Base-by-base conservation (phyloP, 2,888 invertebrate genomes). In the Argyresthia goedartella region DNA sequence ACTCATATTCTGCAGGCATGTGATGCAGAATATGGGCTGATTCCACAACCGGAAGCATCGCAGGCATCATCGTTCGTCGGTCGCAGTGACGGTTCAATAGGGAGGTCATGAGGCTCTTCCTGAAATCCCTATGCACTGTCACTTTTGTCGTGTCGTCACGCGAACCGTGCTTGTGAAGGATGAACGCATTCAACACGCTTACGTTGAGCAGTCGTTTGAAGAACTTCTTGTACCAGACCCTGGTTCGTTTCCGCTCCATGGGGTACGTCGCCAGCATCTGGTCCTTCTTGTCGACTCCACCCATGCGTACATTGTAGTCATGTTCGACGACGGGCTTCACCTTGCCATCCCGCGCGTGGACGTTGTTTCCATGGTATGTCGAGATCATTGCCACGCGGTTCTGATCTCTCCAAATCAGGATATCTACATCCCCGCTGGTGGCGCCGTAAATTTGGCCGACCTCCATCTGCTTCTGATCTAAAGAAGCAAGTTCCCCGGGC, bases 351-450 rank as follows among this genome's bases (percentile, higher is more conserved):
- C 10, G 45, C 52, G 10, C 42, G 42, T 1, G 35, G 4, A 55
- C 52, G 46, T 15, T 14, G 8, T 14, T 9, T 1, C 53, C 53
- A 14, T 53, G 53, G 25, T 53, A 53, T 11, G 53, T 53, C n/a
- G 53, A 53, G n/a, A 53, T 53, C 2, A 53, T 16, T 1, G 36
- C 50, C 0, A 53, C 49, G 15, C 14, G 44, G 43, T 36, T 49
- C 13, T 36, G 43, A 36, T 49, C 9, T 55, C 58, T 1, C 52
- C 69, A 45, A 69, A 71, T 11, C 74, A 76, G 53, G 73, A 52
- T 8, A 9, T 52, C 47, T 1, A 47, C 52, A 33, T 41, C 48
- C 1, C 47, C 57, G 7, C 57, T 57, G 1, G 59, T 56, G 53
- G 51, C 52, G 8, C 53, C 56, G 10, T 35, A 1, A 35, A 46